Percentiles rank a stretch among this genome's conserved stretches.
phyloP scores from a whole-genome alignment of 1,140 invertebrate genomes.

The Drosophila teissieri region DNA sequence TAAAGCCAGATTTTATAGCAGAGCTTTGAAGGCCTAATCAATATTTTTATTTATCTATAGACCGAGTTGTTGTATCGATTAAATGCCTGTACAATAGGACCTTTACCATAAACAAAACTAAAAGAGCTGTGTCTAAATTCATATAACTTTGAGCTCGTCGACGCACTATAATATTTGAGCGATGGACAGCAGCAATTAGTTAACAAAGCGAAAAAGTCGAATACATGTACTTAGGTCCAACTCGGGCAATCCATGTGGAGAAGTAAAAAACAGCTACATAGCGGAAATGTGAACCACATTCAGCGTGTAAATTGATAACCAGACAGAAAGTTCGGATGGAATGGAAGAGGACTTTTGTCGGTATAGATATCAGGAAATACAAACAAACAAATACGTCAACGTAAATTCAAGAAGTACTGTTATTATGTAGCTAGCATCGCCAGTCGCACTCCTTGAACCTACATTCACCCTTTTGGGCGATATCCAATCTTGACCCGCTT shows the following conservation, averaged over 20 bases:
- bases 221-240: not conserved
- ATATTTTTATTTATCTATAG: conserved; percentile 5
- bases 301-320: conserved; percentile 5
- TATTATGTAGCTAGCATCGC: not conserved
- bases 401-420: no score
- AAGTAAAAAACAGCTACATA: not conserved
- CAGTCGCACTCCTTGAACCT: not conserved
- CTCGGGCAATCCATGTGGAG: not conserved
- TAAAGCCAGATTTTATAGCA: not conserved
- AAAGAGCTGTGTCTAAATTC: conserved; percentile 1
- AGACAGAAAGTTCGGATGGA: not conserved
- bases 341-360: not conserved
- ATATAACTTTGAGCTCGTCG: not conserved
- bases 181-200: conserved; percentile 22
- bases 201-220: conserved; percentile 8
- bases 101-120: no score
- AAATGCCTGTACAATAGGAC: not conserved
- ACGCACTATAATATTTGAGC: conserved; percentile 21
- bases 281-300: conserved; percentile 15
- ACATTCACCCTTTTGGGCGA: not conserved
- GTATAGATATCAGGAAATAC: conserved; percentile 6
- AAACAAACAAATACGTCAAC: no score
- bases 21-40: not conserved
- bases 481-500: conserved; percentile 31
- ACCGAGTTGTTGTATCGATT: not conserved